A percentile compares a stretch with the other conserved stretches of the same genome.
Evolutionary conservation across 2,888 invertebrate species (phyloP).

Genomic region (Amiota communis): DNA sequence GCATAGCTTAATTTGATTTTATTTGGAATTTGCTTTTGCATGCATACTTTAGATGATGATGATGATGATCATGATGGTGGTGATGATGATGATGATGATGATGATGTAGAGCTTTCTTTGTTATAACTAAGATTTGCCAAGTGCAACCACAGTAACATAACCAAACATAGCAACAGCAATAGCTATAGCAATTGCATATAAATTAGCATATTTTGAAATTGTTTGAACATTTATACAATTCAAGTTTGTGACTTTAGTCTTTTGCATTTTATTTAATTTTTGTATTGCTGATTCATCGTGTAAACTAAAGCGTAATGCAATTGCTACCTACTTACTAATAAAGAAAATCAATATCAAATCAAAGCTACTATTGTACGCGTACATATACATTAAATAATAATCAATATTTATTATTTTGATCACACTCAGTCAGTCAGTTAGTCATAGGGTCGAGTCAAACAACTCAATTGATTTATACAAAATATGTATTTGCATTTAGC

Average conservation of each 20-base stretch:
- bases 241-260: constrained; percentile 48
- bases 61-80: background rate
- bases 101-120: background rate
- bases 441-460: too few species aligned
- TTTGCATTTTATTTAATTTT: constrained; percentile 18
- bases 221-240: background rate
- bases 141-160: constrained; percentile 25
- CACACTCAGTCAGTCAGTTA: too few species aligned
- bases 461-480: too few species aligned
- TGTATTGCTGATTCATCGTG: constrained; percentile 20
- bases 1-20: background rate
- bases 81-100: background rate
- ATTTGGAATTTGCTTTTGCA: background rate
- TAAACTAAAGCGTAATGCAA: too few species aligned
- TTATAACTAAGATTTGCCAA: constrained; percentile 40
- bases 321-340: too few species aligned
- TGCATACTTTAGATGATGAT: background rate
- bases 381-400: too few species aligned
- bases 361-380: too few species aligned
- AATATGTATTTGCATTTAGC: too few species aligned
- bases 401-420: too few species aligned
- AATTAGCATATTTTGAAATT: constrained; percentile 26
- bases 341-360: too few species aligned
- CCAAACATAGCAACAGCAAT: constrained; percentile 21
- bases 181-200: constrained; percentile 1